Evolutionary conservation across 1,140 invertebrate species (phyloP), one percentile per base, ranked within the genome.

Genomic region (Tenebrio molitor): DNA sequence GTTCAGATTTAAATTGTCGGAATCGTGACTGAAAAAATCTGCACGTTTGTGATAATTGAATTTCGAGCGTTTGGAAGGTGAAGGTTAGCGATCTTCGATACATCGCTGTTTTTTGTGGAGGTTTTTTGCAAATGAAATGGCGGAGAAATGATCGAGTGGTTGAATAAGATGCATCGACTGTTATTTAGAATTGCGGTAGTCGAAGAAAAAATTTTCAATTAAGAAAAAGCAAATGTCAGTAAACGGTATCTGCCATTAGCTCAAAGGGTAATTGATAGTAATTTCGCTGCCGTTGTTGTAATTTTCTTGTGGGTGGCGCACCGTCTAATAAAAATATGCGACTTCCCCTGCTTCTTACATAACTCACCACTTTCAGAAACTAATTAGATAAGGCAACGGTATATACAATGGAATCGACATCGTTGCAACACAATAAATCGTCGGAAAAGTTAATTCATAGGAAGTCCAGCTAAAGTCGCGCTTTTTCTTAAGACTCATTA

Each of bases 241-340:
- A 58, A 58, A 58, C 50, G 50, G 50, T 58, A 58, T 15, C 50
- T 58, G 29, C 29, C 21, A 58, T 58, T 58, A 58, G 12, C 50
- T 58, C 21, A 58, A 58, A 58, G 50, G 50, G 50, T 58, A 58
- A 58, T 58, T 58, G 50, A 58, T 58, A 58, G 50, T 29, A 58
- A 58, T 58, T 58, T 58, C 23, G 50, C 23, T 15, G 50, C 23
- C 12, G 50, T 1, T 29, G 15, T 15, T 29, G 50, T 29, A 58
- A 58, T 58, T 58, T 58, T 58, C 25, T 58, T 10, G 50, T 58
- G 50, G 50, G 50, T 58, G 50, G 50, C 29, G 50, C 46, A 8
- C 6, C 21, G 25, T 21, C 16, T 53, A 23, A 10, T 21, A 53
- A 53, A 53, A 44, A 44, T 44, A 16, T 53, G 46, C 23, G 50